Percentiles rank a stretch among this genome's conserved stretches.
phyloP scores from a whole-genome alignment of 2,113 vertebrate species.

The Ploceus nigricollis region DNA sequence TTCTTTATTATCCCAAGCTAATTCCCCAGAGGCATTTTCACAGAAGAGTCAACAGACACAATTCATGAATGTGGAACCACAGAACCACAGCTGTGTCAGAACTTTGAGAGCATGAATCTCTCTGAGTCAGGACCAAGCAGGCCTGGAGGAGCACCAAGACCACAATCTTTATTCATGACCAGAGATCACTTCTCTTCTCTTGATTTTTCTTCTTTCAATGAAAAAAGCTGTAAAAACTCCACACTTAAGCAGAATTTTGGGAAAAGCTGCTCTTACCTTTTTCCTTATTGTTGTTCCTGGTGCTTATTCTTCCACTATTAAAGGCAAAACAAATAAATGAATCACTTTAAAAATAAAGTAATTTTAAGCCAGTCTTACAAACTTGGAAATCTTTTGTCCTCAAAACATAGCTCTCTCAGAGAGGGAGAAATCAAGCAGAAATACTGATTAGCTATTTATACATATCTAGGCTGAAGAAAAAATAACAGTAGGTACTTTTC shows the following conservation, averaged over 20 bases:
- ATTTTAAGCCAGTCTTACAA: not conserved
- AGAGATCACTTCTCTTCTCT: not conserved
- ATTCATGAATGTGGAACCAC: not conserved
- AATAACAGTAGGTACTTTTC: not conserved
- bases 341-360: not conserved
- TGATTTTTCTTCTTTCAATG: not conserved
- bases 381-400: not conserved
- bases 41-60: not conserved
- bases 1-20: not conserved
- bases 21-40: not conserved
- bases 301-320: not conserved
- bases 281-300: not conserved
- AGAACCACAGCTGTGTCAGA: not conserved
- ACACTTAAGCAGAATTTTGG: not conserved
- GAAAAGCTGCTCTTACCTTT: not conserved
- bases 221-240: not conserved
- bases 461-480: not conserved
- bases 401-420: not conserved
- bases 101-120: not conserved
- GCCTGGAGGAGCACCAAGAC: constrained; percentile 15
- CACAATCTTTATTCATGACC: not conserved
- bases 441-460: not conserved
- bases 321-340: not conserved
- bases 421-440: not conserved
- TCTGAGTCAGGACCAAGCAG: not conserved